Conservation (phyloP, 2,888 invertebrate genomes). For the Dryobota labecula region DNA sequence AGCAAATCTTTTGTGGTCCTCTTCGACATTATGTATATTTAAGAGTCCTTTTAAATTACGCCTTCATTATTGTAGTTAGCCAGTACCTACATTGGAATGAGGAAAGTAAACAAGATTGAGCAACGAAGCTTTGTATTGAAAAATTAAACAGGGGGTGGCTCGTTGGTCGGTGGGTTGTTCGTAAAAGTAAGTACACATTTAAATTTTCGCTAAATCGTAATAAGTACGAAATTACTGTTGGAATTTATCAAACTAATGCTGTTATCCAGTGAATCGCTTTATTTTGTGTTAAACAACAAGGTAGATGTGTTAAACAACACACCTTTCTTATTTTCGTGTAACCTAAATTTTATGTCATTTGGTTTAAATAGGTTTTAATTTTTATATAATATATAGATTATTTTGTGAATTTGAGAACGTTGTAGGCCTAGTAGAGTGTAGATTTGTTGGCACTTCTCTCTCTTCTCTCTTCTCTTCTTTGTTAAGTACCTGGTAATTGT, state of each 20-base stretch:
- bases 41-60: constrained; percentile 42
- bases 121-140: constrained; percentile 4
- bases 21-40: constrained; percentile 52
- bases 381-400: too few species aligned
- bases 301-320: constrained; percentile 3
- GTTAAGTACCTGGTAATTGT: too few species aligned
- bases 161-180: background rate
- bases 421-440: too few species aligned
- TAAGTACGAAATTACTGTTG: constrained; percentile 15
- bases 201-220: constrained; percentile 9
- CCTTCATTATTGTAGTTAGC: constrained; percentile 30
- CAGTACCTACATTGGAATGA: constrained; percentile 2
- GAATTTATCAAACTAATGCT: constrained; percentile 6
- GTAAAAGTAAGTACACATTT: constrained; percentile 2
- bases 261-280: background rate
- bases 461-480: too few species aligned
- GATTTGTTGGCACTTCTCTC: too few species aligned
- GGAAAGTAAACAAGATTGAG: constrained; percentile 18
- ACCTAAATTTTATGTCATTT: too few species aligned
- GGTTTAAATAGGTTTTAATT: too few species aligned
- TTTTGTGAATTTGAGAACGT: too few species aligned
- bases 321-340: background rate
- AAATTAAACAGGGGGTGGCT: constrained; percentile 12
- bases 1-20: constrained; percentile 57
- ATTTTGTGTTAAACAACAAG: too few species aligned